These are phyloP conservation scores for Ormyrus thymus DNA, from an alignment of 2,888 invertebrate species.

Conservation along the genomic window DNA sequence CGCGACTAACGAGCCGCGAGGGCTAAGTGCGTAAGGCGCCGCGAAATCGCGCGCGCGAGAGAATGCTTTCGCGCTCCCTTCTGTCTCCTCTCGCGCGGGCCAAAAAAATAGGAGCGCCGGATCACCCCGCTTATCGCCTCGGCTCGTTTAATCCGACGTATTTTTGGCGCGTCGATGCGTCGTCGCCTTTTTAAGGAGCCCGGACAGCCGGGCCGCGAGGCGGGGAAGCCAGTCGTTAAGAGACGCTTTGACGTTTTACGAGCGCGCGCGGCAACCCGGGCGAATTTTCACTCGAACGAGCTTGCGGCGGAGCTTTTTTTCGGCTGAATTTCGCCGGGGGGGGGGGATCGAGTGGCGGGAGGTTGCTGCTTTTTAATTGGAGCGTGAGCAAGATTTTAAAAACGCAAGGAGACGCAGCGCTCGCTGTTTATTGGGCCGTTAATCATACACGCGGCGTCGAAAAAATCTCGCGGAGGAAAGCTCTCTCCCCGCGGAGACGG, in stretches of 20 bases:
- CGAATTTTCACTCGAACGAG: constrained; percentile 32
- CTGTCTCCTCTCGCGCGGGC: neutral
- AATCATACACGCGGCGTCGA: too few species aligned
- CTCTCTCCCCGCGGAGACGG: too few species aligned
- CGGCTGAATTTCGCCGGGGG: neutral
- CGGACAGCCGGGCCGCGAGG: too few species aligned
- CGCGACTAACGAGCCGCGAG: constrained; percentile 70
- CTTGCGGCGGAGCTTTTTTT: constrained; percentile 4
- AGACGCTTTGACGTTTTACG: constrained; percentile 20
- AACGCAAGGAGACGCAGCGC: too few species aligned
- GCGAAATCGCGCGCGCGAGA: neutral
- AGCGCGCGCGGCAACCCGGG: constrained; percentile 21
- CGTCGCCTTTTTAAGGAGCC: neutral
- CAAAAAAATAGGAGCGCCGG: neutral
- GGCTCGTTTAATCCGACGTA: constrained; percentile 49
- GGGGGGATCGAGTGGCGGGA: too few species aligned
- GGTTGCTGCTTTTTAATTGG: too few species aligned
- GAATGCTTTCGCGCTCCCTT: constrained; percentile 12
- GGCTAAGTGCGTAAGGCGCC: constrained; percentile 59
- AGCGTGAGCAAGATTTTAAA: too few species aligned
- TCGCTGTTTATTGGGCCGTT: too few species aligned
- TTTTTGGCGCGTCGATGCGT: constrained; percentile 57
- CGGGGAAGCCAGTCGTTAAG: too few species aligned
- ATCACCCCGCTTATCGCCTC: constrained; percentile 23
- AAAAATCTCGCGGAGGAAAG: too few species aligned